Base-by-base conservation (phyloP, 2,888 invertebrate species). In the Onthophagus sagittarius region DNA sequence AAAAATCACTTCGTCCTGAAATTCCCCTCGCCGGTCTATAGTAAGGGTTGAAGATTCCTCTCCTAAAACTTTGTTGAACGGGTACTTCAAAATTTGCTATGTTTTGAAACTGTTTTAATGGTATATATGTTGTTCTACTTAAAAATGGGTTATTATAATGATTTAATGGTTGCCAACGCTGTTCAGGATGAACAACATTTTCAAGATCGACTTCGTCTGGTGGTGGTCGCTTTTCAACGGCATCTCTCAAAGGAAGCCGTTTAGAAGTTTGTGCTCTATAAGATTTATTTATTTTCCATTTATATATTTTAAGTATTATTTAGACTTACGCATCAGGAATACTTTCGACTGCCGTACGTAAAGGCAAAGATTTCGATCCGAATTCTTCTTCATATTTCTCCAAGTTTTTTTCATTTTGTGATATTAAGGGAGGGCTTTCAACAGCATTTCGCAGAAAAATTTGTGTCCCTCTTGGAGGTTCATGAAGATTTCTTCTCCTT, bases 321-420 rank as follows among this genome's bases (percentile, higher is more conserved):
- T 15, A 13, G 70, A 80, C 83, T 83, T 81, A 86, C 86, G 84
- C 78, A 77, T 86, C 83, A 6, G 93, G 93, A 73, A 92, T 85
- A 80, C 89, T 92, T 85, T 95, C 94, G 1, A 95, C 93, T 0
- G 95, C 94, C 69, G 90, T 88, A 74, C 95, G 88, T 74, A 94
- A 86, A 0, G 94, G 94, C 70, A 91, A 81, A 74, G 84, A 84
- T 72, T 80, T 83, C 13, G 85, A 84, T 31, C 87, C 87, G 76
- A 83, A 86, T 73, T 83, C 83, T 23, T 78, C 79, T 31, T 75
- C 79, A 73, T 82, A 82, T 3, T 79, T 74, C 7, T 82, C 77
- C 70, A 78, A 80, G 71, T 79, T 77, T 69, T 81, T 79, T n/a
- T 67, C 69, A 5, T 15, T 53, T 3, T 77, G 75, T 31, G 76